Conservation (phyloP, 2,888 invertebrate genomes). For the Eremobia ochroleuca region DNA sequence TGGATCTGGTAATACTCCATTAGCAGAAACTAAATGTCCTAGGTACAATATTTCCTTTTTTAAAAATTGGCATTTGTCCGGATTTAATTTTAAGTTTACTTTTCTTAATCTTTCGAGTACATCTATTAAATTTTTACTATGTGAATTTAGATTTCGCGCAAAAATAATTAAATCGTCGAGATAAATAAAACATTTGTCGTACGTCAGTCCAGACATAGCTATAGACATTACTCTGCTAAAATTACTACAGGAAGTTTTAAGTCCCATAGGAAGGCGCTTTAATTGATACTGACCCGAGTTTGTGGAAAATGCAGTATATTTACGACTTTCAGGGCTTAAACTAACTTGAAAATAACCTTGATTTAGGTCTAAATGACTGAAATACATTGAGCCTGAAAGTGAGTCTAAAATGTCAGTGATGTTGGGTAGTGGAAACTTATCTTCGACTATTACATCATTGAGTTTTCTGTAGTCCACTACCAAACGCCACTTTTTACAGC, state of each 20-base stretch:
- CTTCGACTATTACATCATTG: no score
- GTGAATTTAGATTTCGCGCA: background rate
- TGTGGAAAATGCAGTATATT: slow-evolving; percentile 6
- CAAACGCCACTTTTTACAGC: background rate
- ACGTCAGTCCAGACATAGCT: slow-evolving; percentile 3
- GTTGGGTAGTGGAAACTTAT: no score
- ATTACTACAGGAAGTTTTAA: background rate
- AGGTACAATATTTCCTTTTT: background rate
- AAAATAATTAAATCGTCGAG: background rate
- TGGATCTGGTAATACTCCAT: background rate
- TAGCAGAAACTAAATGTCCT: background rate
- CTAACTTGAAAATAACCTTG: no score
- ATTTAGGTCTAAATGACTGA: no score
- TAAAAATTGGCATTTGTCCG: background rate
- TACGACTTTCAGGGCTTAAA: background rate
- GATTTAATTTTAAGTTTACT: background rate
- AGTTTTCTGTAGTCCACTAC: no score
- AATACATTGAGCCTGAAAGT: no score
- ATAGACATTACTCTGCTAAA: background rate
- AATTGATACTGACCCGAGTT: slow-evolving; percentile 5
- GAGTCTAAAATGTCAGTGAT: no score
- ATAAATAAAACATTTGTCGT: background rate
- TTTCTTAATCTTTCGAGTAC: background rate
- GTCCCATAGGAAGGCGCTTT: background rate
- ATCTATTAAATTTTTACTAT: slow-evolving; percentile 4